Base-by-base conservation (phyloP, 2,113 vertebrate genomes). In the Alligator mississippiensis region DNA sequence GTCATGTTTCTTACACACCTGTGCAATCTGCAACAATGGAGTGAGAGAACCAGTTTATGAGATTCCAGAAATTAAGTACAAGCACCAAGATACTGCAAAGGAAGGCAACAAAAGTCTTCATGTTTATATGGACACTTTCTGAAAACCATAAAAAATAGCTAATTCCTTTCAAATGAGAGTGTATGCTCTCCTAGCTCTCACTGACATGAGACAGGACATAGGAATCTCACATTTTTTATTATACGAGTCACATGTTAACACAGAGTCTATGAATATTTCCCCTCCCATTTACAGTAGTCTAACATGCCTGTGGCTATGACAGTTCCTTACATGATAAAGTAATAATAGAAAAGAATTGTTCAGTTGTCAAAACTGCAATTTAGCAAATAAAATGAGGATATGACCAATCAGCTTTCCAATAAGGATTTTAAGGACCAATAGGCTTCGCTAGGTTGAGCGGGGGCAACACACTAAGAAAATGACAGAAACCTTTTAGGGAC, bases 1-100 rank as follows among this genome's bases (percentile, higher is more conserved):
- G 84, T 97, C 91, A 1, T 99, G 99, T 58, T 97, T 98, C 70
- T 98, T 93, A 68, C 99, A 99, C 1, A 97, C 97, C 91, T 99
- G 99, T 1, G 99, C 99, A 3, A 99, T 97, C 99, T 99, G 93
- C 3, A 92, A 28, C 82, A 57, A 92, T 74, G 93, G 19, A 85
- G 59, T 2, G 2, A 82, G 38, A 88, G 30, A 90, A 12, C 11
- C 80, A 0, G 2, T 9, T 3, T 64, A 74, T 59, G 64, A 91
- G 61, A n/a, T 34, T 68, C 4, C 80, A 59, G 89, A 18, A 61
- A 85, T 77, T 5, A 10, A 54, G 63, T 21, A 3, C 5, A 8
- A 80, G 34, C 7, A 0, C 11, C 3, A 30, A 77, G 57, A 72
- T 9, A 1, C 34, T 88, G 80, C 6, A 25, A 9, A 2, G 9